Evolutionary conservation across 2,797 vertebrate genomes (phyloP).

Genomic region (Pangasius larnaudii): DNA sequence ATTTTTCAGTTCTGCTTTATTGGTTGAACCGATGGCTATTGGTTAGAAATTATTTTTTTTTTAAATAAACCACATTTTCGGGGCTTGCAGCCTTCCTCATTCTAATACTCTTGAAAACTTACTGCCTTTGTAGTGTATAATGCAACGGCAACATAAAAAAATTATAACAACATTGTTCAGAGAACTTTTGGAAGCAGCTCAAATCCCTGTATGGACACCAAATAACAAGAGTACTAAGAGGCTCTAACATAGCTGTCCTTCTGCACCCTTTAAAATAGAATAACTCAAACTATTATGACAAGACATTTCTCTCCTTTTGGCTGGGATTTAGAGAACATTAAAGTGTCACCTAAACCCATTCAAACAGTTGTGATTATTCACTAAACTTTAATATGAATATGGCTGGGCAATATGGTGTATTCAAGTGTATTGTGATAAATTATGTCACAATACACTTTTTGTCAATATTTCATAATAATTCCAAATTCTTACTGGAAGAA

Average conservation of each 20-base stretch:
- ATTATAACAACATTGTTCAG: neutral
- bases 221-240: neutral
- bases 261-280: neutral
- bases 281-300: neutral
- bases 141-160: neutral
- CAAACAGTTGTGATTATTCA: neutral
- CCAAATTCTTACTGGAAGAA: neutral
- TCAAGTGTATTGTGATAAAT: neutral
- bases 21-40: neutral
- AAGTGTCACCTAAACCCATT: neutral
- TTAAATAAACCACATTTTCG: neutral
- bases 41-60: neutral
- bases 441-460: neutral
- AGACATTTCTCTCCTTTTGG: neutral
- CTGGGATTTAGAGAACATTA: neutral
- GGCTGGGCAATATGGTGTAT: neutral
- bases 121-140: constrained; percentile 11
- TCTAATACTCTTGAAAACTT: neutral
- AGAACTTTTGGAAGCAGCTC: neutral
- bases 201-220: neutral
- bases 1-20: neutral
- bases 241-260: neutral
- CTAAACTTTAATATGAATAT: neutral
- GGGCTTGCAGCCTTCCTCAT: neutral
- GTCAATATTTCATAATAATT: neutral